A percentile compares a stretch with the other conserved stretches of the same genome.
Conservation (phyloP, 2,113 vertebrate genomes). For the Orycteropus afer region DNA sequence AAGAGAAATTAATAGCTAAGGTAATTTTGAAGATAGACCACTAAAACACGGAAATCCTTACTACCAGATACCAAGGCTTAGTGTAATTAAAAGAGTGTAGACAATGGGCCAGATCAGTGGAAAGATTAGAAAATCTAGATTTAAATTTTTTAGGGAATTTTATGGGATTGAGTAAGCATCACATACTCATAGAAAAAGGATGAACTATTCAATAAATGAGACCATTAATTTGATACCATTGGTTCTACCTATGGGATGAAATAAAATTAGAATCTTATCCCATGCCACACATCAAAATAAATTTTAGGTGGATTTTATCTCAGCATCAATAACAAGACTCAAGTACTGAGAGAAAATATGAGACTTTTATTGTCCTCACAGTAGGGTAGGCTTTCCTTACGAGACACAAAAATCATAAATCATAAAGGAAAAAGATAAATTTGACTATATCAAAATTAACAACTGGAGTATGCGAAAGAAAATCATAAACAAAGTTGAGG, state of each 20-base stretch:
- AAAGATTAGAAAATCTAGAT: background rate
- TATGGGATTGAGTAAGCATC: background rate
- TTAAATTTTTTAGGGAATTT: background rate
- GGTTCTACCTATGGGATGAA: background rate
- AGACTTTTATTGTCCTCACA: background rate
- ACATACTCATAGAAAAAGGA: background rate
- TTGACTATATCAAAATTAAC: background rate
- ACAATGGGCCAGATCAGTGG: background rate
- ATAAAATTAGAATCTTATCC: background rate
- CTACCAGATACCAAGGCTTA: conserved; percentile 25
- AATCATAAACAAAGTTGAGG: background rate
- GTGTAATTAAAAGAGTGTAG: background rate
- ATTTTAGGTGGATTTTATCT: background rate
- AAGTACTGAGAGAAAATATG: conserved; percentile 12
- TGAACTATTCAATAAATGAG: background rate
- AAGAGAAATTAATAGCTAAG: conserved; percentile 29
- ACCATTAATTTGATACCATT: background rate
- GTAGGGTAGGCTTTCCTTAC: background rate
- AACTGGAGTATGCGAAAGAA: background rate
- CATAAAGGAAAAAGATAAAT: too few relatives aligned
- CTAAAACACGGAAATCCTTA: background rate
- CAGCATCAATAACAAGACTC: background rate
- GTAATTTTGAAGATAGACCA: conserved; percentile 10
- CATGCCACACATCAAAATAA: background rate
- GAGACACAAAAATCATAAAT: background rate